Base-by-base conservation (phyloP, 2,113 vertebrate species). In the Ibidorhyncha struthersii region DNA sequence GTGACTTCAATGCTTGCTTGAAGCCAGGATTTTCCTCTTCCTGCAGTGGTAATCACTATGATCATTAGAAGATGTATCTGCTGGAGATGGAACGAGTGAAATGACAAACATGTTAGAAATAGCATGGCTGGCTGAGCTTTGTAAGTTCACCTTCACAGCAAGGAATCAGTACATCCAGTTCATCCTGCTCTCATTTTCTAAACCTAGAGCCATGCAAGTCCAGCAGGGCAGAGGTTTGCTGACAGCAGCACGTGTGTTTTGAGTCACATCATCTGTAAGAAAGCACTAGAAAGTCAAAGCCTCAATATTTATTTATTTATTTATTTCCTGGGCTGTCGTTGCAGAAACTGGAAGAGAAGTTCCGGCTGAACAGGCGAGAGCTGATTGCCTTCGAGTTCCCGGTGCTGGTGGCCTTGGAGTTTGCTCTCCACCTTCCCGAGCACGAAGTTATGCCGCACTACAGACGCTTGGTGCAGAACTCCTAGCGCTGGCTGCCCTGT, bases 321-420 rank as follows among this genome's bases (percentile, higher is more conserved):
- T 74, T 26, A 1, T 59, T 36, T 55, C 13, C 23, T 30, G 0
- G 70, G 30, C 65, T 85, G 27, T 72, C 63, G 2, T 86, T 92
- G 58, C 97, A 99, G 99, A 99, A 99, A 99, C 98, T 99, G 98
- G 99, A 99, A 98, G 99, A 99, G 98, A 98, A 99, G 97, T 99
- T 99, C 98, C 98, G 99, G 80, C 98, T 99, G 97, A 99, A 99
- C 96, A 98, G 99, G 61, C 98, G 99, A 27, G 99, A 99, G 97
- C 98, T 99, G 97, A 99, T 99, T 9, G 99, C 99, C 97, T 99
- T 99, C 4, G 99, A 99, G 97, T 99, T 99, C 97, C 99, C 99
- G 0, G 99, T 99, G 85, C 97, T 99, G 96, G 99, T 99, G 97
- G 99, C 99, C 86, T 98, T 99, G 97, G 99, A 99, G 96, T 99